These are phyloP conservation scores for Agelastica alni DNA, from an alignment of 2,888 invertebrate species.

Conservation along the genomic window DNA sequence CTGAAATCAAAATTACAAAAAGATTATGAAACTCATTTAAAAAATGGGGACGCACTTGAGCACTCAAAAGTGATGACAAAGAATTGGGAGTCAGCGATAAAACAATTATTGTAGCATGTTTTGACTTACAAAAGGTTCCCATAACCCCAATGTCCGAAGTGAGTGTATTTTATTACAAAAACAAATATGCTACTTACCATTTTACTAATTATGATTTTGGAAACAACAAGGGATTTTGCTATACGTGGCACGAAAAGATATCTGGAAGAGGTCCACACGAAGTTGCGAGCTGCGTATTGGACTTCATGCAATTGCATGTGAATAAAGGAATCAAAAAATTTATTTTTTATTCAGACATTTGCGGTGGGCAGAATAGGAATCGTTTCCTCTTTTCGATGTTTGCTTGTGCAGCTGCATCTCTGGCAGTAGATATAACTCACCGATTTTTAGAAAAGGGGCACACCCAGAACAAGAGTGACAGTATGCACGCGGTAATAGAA, in stretches of 20 bases:
- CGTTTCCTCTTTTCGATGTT: conserved; percentile 25
- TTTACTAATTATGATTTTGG: conserved; percentile 24
- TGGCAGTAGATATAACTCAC: conserved; percentile 13
- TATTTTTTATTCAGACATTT: conserved; percentile 21
- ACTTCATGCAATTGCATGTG: conserved; percentile 17
- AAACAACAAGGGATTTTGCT: conserved; percentile 18
- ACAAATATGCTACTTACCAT: too few relatives aligned
- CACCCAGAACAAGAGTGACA: conserved; percentile 31
- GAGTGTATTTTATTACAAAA: conserved; percentile 22
- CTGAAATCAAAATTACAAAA: conserved; percentile 4
- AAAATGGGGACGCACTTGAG: conserved; percentile 7
- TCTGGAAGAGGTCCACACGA: conserved; percentile 24
- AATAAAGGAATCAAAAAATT: conserved; percentile 17
- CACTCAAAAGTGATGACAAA: conserved; percentile 15
- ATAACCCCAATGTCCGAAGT: conserved; percentile 8
- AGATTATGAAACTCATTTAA: not conserved
- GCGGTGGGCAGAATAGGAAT: conserved; percentile 27
- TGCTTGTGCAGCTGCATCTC: conserved; percentile 11
- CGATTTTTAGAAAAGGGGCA: conserved; percentile 25
- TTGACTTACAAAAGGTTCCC: conserved; percentile 21
- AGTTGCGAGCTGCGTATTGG: conserved; percentile 21
- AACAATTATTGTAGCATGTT: conserved; percentile 14
- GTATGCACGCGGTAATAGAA: conserved; percentile 29
- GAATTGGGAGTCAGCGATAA: conserved; percentile 9
- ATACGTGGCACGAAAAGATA: conserved; percentile 18